Evolutionary conservation across 2,113 vertebrate species (phyloP), one percentile per base, ranked within the genome.

Genomic region (Grammomys dolichurus): DNA sequence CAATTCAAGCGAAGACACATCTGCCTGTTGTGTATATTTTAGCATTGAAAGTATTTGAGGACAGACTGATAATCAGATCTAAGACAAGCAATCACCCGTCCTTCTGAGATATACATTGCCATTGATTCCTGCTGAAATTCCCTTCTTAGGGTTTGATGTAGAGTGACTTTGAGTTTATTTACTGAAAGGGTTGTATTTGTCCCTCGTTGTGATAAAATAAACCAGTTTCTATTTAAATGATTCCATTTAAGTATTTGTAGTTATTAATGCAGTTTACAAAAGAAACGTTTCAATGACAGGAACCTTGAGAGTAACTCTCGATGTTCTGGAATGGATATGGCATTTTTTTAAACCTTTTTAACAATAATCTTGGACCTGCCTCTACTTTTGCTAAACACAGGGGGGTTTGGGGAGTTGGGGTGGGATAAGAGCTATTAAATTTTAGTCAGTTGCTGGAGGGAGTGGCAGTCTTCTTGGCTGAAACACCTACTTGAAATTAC

Each of bases 241-340:
- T 90, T 20, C 89, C 93, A 96, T 87, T 51, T 67, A 43, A 73
- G 67, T 96, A 90, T 96, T 97, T 93, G 84, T 73, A 89, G 73
- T 94, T 97, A 95, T 95, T 97, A 91, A 92, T 90, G 4, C 80
- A 95, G 24, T 43, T 95, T 93, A 94, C 10, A 92, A 93, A 91
- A 76, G 76, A 97, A 96, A 92, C 56, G 84, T 98, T 97, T 98
- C 96, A 97, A 92, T 97, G 94, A 93, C 67, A 90, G 91, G 93
- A 96, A 94, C 93, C 96, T 97, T 97, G 97, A 97, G 95, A 97
- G 0, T 31, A 96, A 97, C 95, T 96, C 94, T 96, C 97, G 96
- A 96, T 76, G 95, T 96, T 96, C 95, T 94, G 93, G 96, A 97
- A 97, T 75, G 7, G 63, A 65, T 80, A 54, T 65, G 88, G 93